Base-by-base conservation (phyloP, 2,797 vertebrate genomes). In the Xenentodon cancila region DNA sequence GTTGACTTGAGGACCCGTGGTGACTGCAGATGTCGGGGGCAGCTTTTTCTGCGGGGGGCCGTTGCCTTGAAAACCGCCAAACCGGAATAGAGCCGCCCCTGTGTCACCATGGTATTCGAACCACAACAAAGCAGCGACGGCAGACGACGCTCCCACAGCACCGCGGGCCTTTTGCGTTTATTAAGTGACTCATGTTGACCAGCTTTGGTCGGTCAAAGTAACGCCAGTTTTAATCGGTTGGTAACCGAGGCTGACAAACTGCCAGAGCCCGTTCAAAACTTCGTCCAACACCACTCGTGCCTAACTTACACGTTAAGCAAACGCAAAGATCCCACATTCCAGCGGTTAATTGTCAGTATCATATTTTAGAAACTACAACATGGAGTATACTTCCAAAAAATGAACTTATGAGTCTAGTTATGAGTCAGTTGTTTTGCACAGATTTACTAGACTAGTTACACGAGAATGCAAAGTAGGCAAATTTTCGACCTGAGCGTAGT, bases 51-150 rank as follows among this genome's bases (percentile, higher is more conserved):
- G 12, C 46, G 0, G 8, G 27, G 58, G 19, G 15, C 47, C 56
- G 93, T 93, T 90, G 80, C 88, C 91, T 79, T 85, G 91, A 82
- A 77, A 91, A 37, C 91, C 60, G 20, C 67, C 61, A 75, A 89
- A 89, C 88, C 75, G 70, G 47, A 49, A 19, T 61, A 67, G 81
- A 75, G 69, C 79, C 82, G 46, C 64, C 80, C 74, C 75, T 17
- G 57, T 53, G 84, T 92, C 81, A 70, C 91, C 77, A 86, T 80
- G 81, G 69, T 46, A 44, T 60, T 59, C 76, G 20, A 55, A 15
- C 21, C 70, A 86, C 80, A 82, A 84, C 88, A 89, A 85, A 79
- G 75, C 34, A 7, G 27, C 16, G 13, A 52, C 55, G 9, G 9
- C 60, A 19, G 0, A 9, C 37, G 16, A 40, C 15, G 37, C 37